Percentiles rank a stretch among this genome's conserved stretches.
Conservation (phyloP, 1,140 invertebrate genomes). For the Dysdera silvatica region DNA sequence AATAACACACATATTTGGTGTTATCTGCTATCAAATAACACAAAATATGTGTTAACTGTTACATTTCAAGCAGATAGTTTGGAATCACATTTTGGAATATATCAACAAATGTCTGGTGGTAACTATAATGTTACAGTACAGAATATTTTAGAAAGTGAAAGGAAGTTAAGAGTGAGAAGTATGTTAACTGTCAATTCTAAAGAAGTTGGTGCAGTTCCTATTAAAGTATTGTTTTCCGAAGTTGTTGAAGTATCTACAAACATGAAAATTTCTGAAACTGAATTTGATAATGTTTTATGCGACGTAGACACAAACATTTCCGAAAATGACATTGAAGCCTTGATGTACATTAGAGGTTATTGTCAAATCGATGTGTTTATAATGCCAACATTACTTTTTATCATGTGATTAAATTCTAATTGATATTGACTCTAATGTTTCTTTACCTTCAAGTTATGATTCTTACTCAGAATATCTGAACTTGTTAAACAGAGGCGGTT, state of each 20-base stretch:
- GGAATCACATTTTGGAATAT: conserved; percentile 1
- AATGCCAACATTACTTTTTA: neutral
- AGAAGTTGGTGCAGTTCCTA: neutral
- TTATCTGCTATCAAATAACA: neutral
- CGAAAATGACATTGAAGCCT: neutral
- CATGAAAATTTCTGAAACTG: neutral
- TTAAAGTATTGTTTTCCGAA: neutral
- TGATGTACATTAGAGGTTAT: neutral
- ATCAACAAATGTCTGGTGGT: neutral
- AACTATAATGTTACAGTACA: neutral
- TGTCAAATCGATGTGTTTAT: neutral
- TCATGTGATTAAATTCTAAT: neutral
- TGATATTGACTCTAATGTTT: neutral
- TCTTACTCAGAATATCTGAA: too few relatives aligned
- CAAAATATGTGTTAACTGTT: neutral
- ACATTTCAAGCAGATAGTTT: neutral
- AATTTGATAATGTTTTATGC: neutral
- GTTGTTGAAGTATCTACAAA: neutral
- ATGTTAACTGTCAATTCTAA: too few relatives aligned
- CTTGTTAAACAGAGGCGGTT: too few relatives aligned
- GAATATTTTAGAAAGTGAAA: neutral
- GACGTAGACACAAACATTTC: neutral
- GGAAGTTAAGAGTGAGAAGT: neutral
- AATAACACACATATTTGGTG: too few relatives aligned
- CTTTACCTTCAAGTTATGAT: neutral